These are phyloP conservation scores for Etheostoma nigrum DNA, from an alignment of 2,797 vertebrate species.

Conservation along the genomic window DNA sequence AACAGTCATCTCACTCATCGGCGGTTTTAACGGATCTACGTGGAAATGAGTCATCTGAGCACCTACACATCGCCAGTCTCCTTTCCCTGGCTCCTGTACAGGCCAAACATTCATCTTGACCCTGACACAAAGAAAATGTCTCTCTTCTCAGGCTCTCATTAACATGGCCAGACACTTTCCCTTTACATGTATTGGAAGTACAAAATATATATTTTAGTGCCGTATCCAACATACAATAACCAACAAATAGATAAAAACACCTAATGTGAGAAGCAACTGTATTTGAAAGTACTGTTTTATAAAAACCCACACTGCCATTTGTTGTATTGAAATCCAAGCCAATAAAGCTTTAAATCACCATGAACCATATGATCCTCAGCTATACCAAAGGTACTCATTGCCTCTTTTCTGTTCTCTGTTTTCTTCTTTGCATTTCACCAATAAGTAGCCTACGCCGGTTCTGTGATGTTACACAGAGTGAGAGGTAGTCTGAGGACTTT, in stretches of 20 bases:
- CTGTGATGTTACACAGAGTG: slow-evolving; percentile 10
- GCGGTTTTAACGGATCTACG: slow-evolving; percentile 64
- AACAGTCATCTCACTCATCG: slow-evolving; percentile 63
- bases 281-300: slow-evolving; percentile 85
- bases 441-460: slow-evolving; percentile 22
- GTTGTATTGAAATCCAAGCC: slow-evolving; percentile 85
- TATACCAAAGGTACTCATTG: slow-evolving; percentile 64
- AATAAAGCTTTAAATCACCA: slow-evolving; percentile 85
- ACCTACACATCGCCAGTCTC: slow-evolving; percentile 45
- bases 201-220: slow-evolving; percentile 76
- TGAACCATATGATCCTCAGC: slow-evolving; percentile 73
- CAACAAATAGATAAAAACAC: slow-evolving; percentile 60
- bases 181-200: slow-evolving; percentile 77
- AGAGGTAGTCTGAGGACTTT: slow-evolving; percentile 33
- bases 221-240: slow-evolving; percentile 61
- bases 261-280: slow-evolving; percentile 71
- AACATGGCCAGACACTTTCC: slow-evolving; percentile 70
- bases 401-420: slow-evolving; percentile 66
- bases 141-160: slow-evolving; percentile 81
- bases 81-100: slow-evolving; percentile 55
- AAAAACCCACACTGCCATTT: slow-evolving; percentile 87
- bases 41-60: slow-evolving; percentile 58
- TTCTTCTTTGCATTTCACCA: slow-evolving; percentile 57
- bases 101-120: slow-evolving; percentile 59
- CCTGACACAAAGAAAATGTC: slow-evolving; percentile 67